A percentile compares a stretch with the other conserved stretches of the same genome.
Evolutionary conservation across 2,888 invertebrate genomes (phyloP).

Genomic region (Autographa gamma): DNA sequence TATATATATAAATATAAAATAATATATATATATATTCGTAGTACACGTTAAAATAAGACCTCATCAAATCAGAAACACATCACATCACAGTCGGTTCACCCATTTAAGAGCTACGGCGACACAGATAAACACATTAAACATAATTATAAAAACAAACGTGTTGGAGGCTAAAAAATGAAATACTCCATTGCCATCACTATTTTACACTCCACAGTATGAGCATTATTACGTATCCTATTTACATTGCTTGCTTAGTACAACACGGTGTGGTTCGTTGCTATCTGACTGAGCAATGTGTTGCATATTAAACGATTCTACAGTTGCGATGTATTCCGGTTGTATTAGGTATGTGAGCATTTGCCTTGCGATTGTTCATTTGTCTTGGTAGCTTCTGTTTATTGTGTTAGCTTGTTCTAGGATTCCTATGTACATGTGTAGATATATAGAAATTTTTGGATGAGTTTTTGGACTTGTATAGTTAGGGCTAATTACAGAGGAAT

Average conservation of each 20-base stretch:
- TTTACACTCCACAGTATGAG: not conserved
- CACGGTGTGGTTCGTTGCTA: constrained; percentile 1
- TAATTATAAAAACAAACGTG: too few species aligned
- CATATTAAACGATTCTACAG: constrained; percentile 6
- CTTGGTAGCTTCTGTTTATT: not conserved
- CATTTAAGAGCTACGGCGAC: too few species aligned
- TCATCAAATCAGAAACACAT: too few species aligned
- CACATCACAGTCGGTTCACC: too few species aligned
- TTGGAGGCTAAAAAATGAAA: too few species aligned
- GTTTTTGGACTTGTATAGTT: not conserved
- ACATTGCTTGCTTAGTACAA: not conserved
- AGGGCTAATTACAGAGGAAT: not conserved
- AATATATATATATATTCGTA: too few species aligned
- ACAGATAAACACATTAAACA: too few species aligned
- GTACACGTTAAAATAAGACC: too few species aligned
- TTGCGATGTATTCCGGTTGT: not conserved
- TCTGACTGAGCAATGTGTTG: constrained; percentile 5
- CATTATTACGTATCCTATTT: not conserved
- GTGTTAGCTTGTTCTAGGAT: not conserved
- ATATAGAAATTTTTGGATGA: not conserved
- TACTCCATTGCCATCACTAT: too few species aligned
- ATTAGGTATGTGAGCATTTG: constrained; percentile 1
- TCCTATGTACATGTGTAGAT: not conserved
- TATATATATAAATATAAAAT: too few species aligned
- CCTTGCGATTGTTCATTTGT: constrained; percentile 6